Evolutionary conservation across 2,113 vertebrate species (phyloP).

Genomic region (Leucopsar rothschildi): DNA sequence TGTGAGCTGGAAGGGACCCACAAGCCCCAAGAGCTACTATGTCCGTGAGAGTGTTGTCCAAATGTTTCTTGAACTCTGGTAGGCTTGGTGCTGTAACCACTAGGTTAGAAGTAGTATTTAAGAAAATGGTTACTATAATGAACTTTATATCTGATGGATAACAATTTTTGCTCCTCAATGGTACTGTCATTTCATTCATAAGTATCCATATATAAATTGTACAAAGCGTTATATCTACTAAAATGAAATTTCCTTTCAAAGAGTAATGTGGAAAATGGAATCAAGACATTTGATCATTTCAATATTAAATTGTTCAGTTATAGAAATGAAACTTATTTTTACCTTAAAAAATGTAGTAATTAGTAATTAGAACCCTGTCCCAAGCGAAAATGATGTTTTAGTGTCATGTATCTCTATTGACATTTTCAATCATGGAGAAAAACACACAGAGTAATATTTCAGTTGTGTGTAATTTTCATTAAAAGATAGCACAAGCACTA

Average conservation of each 20-base stretch:
- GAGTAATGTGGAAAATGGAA: not conserved
- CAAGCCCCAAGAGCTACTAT: not conserved
- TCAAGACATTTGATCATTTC: not conserved
- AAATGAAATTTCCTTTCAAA: not conserved
- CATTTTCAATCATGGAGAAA: not conserved
- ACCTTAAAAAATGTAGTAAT: not conserved
- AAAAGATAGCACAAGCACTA: not conserved
- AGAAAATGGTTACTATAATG: not conserved
- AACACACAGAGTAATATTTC: not conserved
- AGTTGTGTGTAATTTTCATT: not conserved
- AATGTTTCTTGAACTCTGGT: not conserved
- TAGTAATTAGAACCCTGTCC: not conserved
- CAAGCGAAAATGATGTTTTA: not conserved
- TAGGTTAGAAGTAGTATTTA: not conserved
- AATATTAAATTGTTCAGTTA: not conserved
- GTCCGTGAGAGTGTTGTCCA: not conserved
- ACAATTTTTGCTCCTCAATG: not conserved
- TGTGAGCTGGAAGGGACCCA: not conserved
- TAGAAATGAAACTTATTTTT: not conserved
- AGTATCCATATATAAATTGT: not conserved
- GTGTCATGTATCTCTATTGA: not conserved
- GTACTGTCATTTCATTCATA: not conserved
- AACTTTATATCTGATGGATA: not conserved
- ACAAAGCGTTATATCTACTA: not conserved
- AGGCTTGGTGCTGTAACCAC: not conserved